Evolutionary conservation across 1,140 invertebrate species (phyloP).

Genomic region (Ylistrum balloti): DNA sequence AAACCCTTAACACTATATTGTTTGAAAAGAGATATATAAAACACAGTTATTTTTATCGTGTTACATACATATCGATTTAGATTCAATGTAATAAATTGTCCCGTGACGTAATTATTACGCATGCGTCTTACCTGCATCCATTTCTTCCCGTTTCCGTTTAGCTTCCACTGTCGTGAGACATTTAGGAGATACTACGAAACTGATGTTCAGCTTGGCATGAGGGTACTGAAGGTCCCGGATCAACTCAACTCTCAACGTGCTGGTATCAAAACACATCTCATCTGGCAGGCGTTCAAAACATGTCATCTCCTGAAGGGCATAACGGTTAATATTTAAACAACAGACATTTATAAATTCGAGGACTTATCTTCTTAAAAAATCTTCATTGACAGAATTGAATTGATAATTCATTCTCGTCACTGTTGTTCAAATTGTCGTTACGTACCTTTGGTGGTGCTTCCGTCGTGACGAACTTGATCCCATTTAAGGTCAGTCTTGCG

Average conservation of each 20-base stretch:
- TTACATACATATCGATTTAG: no score
- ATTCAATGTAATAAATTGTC: no score
- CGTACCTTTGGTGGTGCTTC: not conserved
- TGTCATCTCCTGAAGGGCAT: not conserved
- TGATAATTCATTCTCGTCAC: no score
- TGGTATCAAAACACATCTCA: not conserved
- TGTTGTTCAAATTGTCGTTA: no score
- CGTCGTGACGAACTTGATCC: constrained; percentile 4
- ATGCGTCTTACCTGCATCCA: not conserved
- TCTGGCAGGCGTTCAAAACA: constrained; percentile 6
- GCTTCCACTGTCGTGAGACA: not conserved
- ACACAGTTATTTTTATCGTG: no score
- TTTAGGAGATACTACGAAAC: not conserved
- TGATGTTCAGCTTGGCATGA: constrained; percentile 20
- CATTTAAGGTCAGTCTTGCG: not conserved
- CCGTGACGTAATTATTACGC: not conserved
- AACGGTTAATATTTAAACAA: no score
- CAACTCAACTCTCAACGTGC: not conserved
- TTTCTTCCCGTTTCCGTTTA: not conserved
- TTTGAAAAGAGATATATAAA: no score
- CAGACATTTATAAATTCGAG: no score
- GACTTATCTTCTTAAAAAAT: no score
- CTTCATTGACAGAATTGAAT: no score
- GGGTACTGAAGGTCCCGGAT: not conserved
- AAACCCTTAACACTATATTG: no score